Evolutionary conservation across 2,888 invertebrate species (phyloP).

Genomic region (Stenolophus ochropezus): DNA sequence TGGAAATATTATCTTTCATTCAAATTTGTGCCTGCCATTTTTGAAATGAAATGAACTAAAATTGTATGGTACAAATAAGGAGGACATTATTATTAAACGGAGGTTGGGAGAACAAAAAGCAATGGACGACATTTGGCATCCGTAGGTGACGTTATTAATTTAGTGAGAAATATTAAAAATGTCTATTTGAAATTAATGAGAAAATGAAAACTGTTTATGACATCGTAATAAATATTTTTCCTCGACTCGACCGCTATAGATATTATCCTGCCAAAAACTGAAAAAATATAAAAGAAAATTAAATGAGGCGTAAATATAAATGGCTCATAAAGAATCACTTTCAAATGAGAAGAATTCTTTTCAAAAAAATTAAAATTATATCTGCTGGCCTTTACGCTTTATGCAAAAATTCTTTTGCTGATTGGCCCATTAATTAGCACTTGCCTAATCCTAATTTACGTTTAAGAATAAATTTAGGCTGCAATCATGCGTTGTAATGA

Average conservation of each 20-base stretch:
- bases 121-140: too few species aligned
- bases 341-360: conserved; percentile 1
- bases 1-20: too few species aligned
- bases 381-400: background rate
- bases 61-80: too few species aligned
- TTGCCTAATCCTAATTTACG: conserved; percentile 21
- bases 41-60: too few species aligned
- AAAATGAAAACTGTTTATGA: background rate
- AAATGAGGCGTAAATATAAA: conserved; percentile 27
- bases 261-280: background rate
- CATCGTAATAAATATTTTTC: background rate
- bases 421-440: conserved; percentile 26
- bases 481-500: background rate
- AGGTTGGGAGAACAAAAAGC: too few species aligned
- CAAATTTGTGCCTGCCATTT: too few species aligned
- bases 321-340: conserved; percentile 1
- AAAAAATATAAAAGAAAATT: conserved; percentile 18
- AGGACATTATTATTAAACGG: too few species aligned
- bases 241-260: background rate
- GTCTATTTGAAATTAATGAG: background rate
- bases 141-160: too few species aligned
- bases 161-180: too few species aligned
- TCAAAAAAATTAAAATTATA: conserved; percentile 3
- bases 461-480: background rate
- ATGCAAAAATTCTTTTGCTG: conserved; percentile 13